These are phyloP conservation scores for Nothocercus julius DNA, from an alignment of 2,113 vertebrate species.

Conservation along the genomic window DNA sequence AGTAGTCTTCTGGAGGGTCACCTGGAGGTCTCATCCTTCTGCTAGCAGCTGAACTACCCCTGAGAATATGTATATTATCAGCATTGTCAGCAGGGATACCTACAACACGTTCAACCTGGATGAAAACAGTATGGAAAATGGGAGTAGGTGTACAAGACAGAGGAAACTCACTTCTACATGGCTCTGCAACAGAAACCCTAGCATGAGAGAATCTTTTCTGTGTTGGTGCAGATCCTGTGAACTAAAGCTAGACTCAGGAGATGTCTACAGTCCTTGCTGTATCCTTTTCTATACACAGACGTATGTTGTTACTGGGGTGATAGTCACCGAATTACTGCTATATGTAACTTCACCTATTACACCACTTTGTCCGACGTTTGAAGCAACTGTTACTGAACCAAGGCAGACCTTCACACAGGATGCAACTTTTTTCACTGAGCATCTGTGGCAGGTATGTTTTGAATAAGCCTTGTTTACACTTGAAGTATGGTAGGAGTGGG, in stretches of 20 bases:
- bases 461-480: background rate
- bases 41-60: background rate
- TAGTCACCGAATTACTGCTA: background rate
- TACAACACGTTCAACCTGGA: slow-evolving; percentile 27
- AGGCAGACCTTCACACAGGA: background rate
- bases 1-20: background rate
- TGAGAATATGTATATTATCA: slow-evolving; percentile 34
- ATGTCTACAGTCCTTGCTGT: background rate
- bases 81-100: background rate
- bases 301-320: background rate
- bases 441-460: background rate
- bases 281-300: too few relatives aligned
- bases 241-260: background rate
- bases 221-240: too few relatives aligned
- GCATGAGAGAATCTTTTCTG: background rate
- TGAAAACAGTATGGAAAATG: slow-evolving; percentile 12
- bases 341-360: background rate
- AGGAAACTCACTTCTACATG: background rate
- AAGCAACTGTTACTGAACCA: background rate
- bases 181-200: background rate
- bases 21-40: background rate
- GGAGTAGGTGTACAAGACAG: background rate
- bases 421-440: background rate
- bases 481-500: background rate
- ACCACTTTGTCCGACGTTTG: background rate